These are phyloP conservation scores for Lycophotia porphyrea DNA, from an alignment of 2,888 invertebrate genomes.

Conservation along the genomic window DNA sequence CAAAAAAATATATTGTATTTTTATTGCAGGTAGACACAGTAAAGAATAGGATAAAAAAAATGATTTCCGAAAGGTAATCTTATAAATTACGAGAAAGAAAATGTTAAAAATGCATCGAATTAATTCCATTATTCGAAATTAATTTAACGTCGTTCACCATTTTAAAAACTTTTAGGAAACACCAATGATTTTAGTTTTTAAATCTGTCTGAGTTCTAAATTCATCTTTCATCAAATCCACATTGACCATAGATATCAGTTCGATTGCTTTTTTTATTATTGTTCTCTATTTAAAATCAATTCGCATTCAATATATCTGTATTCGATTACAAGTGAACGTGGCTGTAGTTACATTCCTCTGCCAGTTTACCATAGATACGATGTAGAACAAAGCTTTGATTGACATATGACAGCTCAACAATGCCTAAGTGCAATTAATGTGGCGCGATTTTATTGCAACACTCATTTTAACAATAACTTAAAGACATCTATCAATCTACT, in stretches of 20 bases:
- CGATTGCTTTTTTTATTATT: neutral
- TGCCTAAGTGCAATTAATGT: constrained; percentile 43
- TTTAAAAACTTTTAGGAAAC: neutral
- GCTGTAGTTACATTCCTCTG: constrained; percentile 30
- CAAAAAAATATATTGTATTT: too few relatives aligned
- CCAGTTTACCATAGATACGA: constrained; percentile 58
- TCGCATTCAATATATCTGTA: neutral
- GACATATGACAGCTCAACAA: constrained; percentile 61
- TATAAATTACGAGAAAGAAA: neutral
- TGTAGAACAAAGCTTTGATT: constrained; percentile 61
- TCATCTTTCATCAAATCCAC: neutral
- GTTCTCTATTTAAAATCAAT: constrained; percentile 3
- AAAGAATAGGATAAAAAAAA: neutral
- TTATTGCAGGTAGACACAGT: neutral
- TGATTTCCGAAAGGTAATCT: neutral
- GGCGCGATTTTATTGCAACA: constrained; percentile 47
- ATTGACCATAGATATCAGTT: neutral
- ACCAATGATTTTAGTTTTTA: neutral
- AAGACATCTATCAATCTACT: neutral
- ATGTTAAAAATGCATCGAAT: constrained; percentile 1
- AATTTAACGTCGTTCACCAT: neutral
- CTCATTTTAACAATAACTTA: constrained; percentile 16
- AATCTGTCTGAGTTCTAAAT: constrained; percentile 1
- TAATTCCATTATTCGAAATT: neutral
- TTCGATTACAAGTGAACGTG: constrained; percentile 47